Base-by-base conservation (phyloP, 2,797 vertebrate genomes). In the Molothrus ater region DNA sequence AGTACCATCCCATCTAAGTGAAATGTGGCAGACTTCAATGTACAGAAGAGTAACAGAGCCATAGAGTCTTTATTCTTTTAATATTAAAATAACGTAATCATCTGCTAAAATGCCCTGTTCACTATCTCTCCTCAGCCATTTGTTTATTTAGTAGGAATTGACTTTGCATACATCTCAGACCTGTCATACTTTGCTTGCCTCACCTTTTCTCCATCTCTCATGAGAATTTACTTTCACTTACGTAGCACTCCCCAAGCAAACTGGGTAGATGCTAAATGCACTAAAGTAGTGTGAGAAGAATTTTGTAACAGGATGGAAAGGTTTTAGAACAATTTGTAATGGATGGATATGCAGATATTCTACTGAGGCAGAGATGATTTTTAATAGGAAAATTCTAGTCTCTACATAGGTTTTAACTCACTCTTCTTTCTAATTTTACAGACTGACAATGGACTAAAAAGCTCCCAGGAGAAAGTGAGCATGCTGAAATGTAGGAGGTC, bases 391-490 rank as follows among this genome's bases (percentile, higher is more conserved):
- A 94, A 91, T 88, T 90, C 80, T 76, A 74, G 63, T 8, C 1
- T 88, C 80, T 91, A 83, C 54, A 48, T 56, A 56, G 70, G 53
- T 82, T 95, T 93, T 81, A 95, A 87, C 71, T 95, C 51, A 28
- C 47, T 92, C 50, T 71, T 88, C 86, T 75, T 86, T 79, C 82
- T 72, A 80, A 89, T 93, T 93, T 92, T 89, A 94, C 72, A 95
- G 83, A 54, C 80, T 88, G 75, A 95, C 74, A 87, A 80, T 2
- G 29, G 95, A 95, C 92, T 93, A 86, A 73, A 91, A 88, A 90
- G 88, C 68, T 96, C 86, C 74, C 90, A 91, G 61, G 88, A 96
- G 93, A 94, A 95, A 86, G 86, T 6, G 25, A 92, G 86, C 66
- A 88, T 43, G 82, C 57, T 92, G 65, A 95, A 96, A 93, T 1